Conservation (phyloP, 2,797 vertebrate genomes). For the Sebastes diploproa region DNA sequence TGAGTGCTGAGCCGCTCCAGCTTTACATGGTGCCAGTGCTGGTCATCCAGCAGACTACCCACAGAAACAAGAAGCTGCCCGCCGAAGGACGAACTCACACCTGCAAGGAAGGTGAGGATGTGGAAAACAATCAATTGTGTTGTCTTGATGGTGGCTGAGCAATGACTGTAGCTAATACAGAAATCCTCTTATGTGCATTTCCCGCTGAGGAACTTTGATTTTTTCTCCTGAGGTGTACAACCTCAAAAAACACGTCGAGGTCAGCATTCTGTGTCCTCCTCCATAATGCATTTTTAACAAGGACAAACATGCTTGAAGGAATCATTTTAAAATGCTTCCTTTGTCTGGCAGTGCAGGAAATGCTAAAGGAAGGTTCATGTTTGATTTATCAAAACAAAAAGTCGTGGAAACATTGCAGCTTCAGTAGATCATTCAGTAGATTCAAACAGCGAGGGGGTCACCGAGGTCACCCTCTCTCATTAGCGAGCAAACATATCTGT, state of each 20-base stretch:
- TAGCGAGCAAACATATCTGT: constrained; percentile 21
- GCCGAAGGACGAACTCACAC: constrained; percentile 65
- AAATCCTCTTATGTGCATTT: neutral
- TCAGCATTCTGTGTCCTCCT: neutral
- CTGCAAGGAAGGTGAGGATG: constrained; percentile 49
- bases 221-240: neutral
- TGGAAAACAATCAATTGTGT: neutral
- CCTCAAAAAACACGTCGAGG: constrained; percentile 1
- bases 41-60: constrained; percentile 94
- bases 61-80: constrained; percentile 82
- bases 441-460: constrained; percentile 28
- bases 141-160: neutral
- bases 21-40: constrained; percentile 93
- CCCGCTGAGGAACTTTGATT: neutral
- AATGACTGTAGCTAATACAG: neutral
- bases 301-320: constrained; percentile 21
- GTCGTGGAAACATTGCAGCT: neutral
- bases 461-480: constrained; percentile 38
- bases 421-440: constrained; percentile 1
- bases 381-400: constrained; percentile 28
- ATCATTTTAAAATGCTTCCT: neutral
- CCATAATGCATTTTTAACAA: constrained; percentile 32
- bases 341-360: neutral
- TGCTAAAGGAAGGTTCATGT: neutral
- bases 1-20: constrained; percentile 90